Base-by-base conservation (phyloP, 2,113 vertebrate species). In the Alectura lathami region DNA sequence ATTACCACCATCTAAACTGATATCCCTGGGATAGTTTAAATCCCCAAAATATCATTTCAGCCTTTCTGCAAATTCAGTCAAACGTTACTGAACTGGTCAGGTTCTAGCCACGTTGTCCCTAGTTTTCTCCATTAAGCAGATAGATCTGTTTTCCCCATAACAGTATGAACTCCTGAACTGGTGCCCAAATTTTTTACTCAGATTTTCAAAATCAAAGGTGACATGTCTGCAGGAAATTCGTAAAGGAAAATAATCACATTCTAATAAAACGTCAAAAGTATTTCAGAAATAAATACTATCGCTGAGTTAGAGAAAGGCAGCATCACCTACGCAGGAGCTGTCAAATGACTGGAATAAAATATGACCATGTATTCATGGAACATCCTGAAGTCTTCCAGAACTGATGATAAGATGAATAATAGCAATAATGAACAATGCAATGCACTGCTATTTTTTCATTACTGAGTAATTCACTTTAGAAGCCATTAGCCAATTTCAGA, bases 321-420 rank as follows among this genome's bases (percentile, higher is more conserved):
- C 59, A 53, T 59, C 79, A 77, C 51, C 83, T 75, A 89, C 70
- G 6, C 45, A 69, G 43, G 42, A 79, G 53, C 30, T 89, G 93
- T 89, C 81, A 70, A 74, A 85, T 85, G 17, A 76, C 21, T 85
- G 72, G 63, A 89, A 86, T 74, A 86, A 83, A 92, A 88, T 13
- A 89, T 11, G 29, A 60, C 23, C 47, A 42, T 77, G 16, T 34
- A 83, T 83, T 95, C 64, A 50, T 13, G 23, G 32, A 96, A 94
- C 56, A 91, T 45, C 72, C 62, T 94, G 69, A 96, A 82, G 73
- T 72, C 90, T 91, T 91, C 83, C 91, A 91, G 82, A 73, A 36
- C 48, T n/a, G 43, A 73, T 82, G 50, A 67, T 60, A 75, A 84
- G 78, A 81, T 74, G 59, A 93, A 62, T 90, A 95, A 86, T 38